These are phyloP conservation scores for Pterocles orientalis DNA, from an alignment of 2,113 vertebrate species.

Conservation along the genomic window DNA sequence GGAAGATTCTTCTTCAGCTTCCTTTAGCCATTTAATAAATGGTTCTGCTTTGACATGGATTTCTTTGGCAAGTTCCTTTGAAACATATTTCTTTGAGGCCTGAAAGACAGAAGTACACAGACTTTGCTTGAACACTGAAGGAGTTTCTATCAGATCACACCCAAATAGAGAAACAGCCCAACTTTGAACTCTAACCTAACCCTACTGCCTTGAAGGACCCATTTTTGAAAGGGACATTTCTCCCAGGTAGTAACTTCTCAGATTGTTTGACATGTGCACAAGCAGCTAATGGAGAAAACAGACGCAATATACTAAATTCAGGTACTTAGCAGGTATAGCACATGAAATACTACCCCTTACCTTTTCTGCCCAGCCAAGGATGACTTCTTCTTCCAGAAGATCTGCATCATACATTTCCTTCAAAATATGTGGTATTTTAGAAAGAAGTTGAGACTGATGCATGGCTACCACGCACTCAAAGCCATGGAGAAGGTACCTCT, in stretches of 20 bases:
- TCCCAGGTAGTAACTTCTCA: not conserved
- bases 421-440: constrained; percentile 91
- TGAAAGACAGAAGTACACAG: constrained; percentile 2
- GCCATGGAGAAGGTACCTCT: constrained; percentile 93
- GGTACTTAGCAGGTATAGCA: not conserved
- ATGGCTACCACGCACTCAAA: constrained; percentile 96
- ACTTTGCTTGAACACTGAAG: fast-evolving
- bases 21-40: constrained; percentile 97
- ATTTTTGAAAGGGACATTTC: not conserved
- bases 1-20: constrained; percentile 96
- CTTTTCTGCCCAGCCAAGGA: constrained; percentile 97
- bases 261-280: not conserved
- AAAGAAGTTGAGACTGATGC: constrained; percentile 90
- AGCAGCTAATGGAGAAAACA: fast-evolving
- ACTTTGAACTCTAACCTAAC: not conserved
- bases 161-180: not conserved
- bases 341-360: constrained; percentile 31
- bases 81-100: constrained; percentile 97
- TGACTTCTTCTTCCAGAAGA: constrained; percentile 95
- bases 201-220: not conserved
- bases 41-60: constrained; percentile 95
- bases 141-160: not conserved
- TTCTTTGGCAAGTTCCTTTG: constrained; percentile 98
- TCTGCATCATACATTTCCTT: constrained; percentile 97
- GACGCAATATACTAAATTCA: fast-evolving